Percentiles rank a stretch among this genome's conserved stretches.
These are phyloP conservation scores for Gobionotothen gibberifrons DNA, from an alignment of 2,797 vertebrate species.

Conservation along the genomic window DNA sequence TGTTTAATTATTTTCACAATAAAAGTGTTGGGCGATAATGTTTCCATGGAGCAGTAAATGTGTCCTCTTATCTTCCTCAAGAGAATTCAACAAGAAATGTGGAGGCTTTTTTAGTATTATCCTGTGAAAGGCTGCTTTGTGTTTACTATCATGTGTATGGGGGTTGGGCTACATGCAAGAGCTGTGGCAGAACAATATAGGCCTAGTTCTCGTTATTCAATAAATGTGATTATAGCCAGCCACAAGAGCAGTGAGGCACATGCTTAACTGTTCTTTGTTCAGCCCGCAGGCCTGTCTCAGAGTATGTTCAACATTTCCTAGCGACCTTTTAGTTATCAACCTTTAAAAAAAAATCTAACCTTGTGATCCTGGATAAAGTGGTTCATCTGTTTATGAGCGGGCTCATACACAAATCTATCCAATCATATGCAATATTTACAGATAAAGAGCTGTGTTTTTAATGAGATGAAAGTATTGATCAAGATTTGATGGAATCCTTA, in stretches of 20 bases:
- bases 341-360: not conserved
- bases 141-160: conserved; percentile 55
- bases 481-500: not conserved
- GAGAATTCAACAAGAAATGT: conserved; percentile 34
- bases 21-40: conserved; percentile 9
- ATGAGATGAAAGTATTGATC: not conserved
- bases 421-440: not conserved
- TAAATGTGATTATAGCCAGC: conserved; percentile 72
- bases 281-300: conserved; percentile 26
- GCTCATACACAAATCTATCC: not conserved
- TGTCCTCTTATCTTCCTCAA: conserved; percentile 7
- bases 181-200: conserved; percentile 62
- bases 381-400: not conserved
- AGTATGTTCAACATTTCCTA: conserved; percentile 12
- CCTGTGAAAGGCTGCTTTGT: conserved; percentile 65
- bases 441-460: not conserved
- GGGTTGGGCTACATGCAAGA: conserved; percentile 44
- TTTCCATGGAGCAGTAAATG: conserved; percentile 21
- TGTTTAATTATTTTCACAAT: conserved; percentile 9
- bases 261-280: conserved; percentile 53
- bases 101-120: conserved; percentile 47
- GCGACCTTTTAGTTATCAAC: conserved; percentile 2
- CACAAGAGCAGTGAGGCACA: conserved; percentile 59
- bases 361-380: not conserved
- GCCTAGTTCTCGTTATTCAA: conserved; percentile 67